These are phyloP conservation scores for Drosophila helvetica DNA, from an alignment of 2,888 invertebrate genomes.

Conservation along the genomic window DNA sequence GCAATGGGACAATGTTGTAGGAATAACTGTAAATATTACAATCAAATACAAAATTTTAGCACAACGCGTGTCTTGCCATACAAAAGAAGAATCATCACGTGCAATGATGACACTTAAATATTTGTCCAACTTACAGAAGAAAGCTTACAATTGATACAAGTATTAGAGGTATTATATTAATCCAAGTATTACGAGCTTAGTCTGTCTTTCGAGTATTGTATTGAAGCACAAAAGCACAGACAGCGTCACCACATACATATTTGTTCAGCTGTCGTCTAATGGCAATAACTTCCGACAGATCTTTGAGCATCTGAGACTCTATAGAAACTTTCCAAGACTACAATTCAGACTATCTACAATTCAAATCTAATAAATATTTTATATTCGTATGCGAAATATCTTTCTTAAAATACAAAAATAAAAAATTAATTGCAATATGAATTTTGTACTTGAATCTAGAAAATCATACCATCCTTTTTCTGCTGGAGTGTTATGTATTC, in stretches of 20 bases:
- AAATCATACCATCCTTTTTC: no score
- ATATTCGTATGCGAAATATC: no score
- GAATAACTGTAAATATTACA: neutral
- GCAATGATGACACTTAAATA: conserved; percentile 10
- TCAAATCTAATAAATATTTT: no score
- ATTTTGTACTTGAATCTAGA: no score
- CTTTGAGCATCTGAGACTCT: no score
- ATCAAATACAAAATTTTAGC: neutral
- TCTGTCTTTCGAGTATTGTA: neutral
- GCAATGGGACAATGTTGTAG: no score
- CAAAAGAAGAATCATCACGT: conserved; percentile 9
- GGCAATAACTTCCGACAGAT: neutral
- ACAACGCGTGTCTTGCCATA: neutral
- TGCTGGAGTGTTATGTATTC: no score
- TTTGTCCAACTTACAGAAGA: conserved; percentile 24
- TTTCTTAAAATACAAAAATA: no score
- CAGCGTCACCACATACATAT: neutral
- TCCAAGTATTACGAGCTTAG: neutral
- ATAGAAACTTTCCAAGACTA: no score
- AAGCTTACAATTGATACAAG: neutral
- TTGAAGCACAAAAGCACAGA: neutral
- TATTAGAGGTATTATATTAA: neutral
- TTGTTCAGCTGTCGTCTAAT: neutral
- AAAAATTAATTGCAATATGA: no score
- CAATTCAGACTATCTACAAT: fast-evolving